Conservation (phyloP, 2,888 invertebrate genomes). For the Sinotaia quadrata region DNA sequence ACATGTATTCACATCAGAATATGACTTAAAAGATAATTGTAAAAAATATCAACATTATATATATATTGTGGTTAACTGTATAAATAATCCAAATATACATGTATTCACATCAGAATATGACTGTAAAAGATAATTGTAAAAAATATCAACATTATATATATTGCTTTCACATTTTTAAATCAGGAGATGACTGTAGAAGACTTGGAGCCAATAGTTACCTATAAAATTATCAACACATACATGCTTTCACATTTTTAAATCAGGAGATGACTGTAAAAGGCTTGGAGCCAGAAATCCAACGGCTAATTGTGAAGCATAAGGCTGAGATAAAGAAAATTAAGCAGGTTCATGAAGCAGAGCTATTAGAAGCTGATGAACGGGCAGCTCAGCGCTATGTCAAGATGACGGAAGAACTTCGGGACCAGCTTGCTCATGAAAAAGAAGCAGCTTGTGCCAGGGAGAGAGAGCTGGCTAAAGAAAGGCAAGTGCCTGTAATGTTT, state of each 20-base stretch:
- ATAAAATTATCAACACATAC: background rate
- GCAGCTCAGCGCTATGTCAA: constrained; percentile 69
- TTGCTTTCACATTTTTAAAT: background rate
- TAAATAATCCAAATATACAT: no score
- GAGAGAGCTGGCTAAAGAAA: constrained; percentile 69
- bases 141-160: background rate
- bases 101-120: no score
- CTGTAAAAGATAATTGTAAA: no score
- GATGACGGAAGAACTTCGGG: constrained; percentile 71
- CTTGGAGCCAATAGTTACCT: constrained; percentile 65
- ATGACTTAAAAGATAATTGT: no score
- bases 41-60: no score
- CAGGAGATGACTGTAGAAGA: no score
- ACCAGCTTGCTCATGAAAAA: constrained; percentile 71
- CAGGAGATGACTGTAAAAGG: constrained; percentile 73
- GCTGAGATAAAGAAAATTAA: constrained; percentile 70
- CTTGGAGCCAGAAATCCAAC: constrained; percentile 72
- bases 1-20: no score
- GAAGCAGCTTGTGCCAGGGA: constrained; percentile 71
- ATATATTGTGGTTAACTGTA: no score
- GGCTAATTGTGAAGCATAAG: constrained; percentile 72
- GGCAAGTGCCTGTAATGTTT: constrained; percentile 47
- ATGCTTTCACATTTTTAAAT: background rate
- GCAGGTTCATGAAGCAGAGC: constrained; percentile 71
- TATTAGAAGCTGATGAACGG: constrained; percentile 70